phyloP scores from a whole-genome alignment of 2,888 invertebrate genomes.

The Tubulanus polymorphus region DNA sequence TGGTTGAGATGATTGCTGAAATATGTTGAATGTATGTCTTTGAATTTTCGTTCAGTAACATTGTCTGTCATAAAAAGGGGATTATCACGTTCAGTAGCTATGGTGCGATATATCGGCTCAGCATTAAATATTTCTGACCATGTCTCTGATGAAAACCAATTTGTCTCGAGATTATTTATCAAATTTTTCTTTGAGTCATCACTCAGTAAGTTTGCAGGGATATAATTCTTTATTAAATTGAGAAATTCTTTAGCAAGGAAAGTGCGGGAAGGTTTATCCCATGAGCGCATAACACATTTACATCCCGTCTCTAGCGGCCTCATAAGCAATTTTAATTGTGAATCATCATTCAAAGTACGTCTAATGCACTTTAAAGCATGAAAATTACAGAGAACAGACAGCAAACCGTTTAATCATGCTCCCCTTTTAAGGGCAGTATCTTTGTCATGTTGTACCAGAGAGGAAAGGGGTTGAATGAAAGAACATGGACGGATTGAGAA shows the following conservation, averaged over 20 bases:
- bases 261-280: neutral
- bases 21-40: conserved; percentile 4
- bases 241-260: neutral
- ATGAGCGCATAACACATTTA: conserved; percentile 3
- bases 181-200: neutral
- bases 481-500: neutral
- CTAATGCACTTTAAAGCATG: conserved; percentile 5
- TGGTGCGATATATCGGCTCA: neutral
- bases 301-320: conserved; percentile 6
- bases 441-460: conserved; percentile 9
- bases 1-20: conserved; percentile 3
- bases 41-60: conserved; percentile 6
- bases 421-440: conserved; percentile 1
- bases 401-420: neutral
- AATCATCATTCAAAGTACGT: neutral
- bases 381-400: conserved; percentile 6
- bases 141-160: conserved; percentile 3
- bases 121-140: conserved; percentile 3
- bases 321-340: neutral
- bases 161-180: conserved; percentile 1
- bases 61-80: conserved; percentile 8
- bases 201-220: neutral
- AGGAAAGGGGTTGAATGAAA: neutral
- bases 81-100: neutral
- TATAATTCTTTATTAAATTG: conserved; percentile 2